Evolutionary conservation across 2,797 vertebrate species (phyloP), one percentile per base, ranked within the genome.

Genomic region (Phataginus tetradactyla): DNA sequence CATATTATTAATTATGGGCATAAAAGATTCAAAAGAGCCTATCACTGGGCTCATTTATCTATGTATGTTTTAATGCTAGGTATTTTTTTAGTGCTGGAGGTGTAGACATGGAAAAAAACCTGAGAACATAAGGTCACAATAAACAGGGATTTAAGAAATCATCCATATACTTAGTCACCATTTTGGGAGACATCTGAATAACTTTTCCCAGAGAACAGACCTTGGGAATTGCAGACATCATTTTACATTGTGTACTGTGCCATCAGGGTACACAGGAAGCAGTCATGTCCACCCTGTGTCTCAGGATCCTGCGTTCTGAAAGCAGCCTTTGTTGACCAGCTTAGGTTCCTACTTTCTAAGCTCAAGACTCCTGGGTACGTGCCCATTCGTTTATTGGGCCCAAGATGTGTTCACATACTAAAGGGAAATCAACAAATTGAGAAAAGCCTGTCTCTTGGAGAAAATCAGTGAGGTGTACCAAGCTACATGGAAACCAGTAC

Each of bases 241-340:
- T 13, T 84, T 75, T 53, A 17, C 14, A 3, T 3, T 2, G 0
- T 0, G 0, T n/a, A 4, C 34, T n/a, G 7, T 29, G 11, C 32
- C 37, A 1, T 51, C 17, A 23, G 23, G 27, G 17, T 42, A 45
- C 34, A 34, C 7, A 86, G 34, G 27, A 64, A 63, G 17, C 8
- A 34, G 1, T 21, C 1, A 6, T 20, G 3, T 29, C 23, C 4
- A 6, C 9, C 11, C 39, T 61, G 6, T 45, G 4, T 63, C 61
- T 87, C 23, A 45, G 42, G 18, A 45, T 51, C 27, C 25, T 75
- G 32, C 45, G 4, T 12, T 10, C 25, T 14, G 15, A 51, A 32
- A 29, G 23, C 32, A 51, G n/a, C 29, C 42, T 85, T 29, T 25
- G 5, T 55, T 9, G 34, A 45, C 64, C 27, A 23, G 5, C 32